Base-by-base conservation (phyloP, 2,113 vertebrate genomes). In the Pseudolaguvia tuberculata region DNA sequence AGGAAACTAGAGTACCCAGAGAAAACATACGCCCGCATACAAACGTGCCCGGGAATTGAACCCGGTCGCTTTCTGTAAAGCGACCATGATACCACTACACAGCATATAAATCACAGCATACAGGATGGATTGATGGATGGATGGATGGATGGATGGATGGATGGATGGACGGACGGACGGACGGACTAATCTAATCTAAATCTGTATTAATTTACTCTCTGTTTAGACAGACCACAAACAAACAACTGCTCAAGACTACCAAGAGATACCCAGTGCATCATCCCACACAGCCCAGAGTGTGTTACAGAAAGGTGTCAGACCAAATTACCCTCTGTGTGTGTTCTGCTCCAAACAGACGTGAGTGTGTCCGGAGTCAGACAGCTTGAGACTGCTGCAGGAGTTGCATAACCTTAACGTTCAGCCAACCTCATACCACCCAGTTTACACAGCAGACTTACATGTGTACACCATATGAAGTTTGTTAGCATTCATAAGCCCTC, bases 261-360 rank as follows among this genome's bases (percentile, higher is more conserved):
- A 14, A 10, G n/a, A 59, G 6, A 6, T 39, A 61, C 8, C 10
- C 59, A 42, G 31, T 21, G 35, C 1, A 42, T 42, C 9, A 42
- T 42, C 39, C 39, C 3, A 81, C 17, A 83, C 70, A 72, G 53
- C 67, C 47, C 68, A 42, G 45, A 83, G 73, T 70, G 76, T 55
- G 69, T 27, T 76, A 51, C n/a, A 72, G 75, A 52, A 50, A 66
- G 70, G 45, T 83, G 83, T 79, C 82, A 81, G 23, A 62, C 65
- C 45, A 13, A 27, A 58, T 85, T 82, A 79, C 76, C 56, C 73
- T 73, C 14, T 10, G 61, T 55, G 53, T 59, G 48, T 70, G 21
- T 69, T 35, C 14, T 57, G 45, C 42, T 65, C 51, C 62, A 53
- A 56, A 20, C 47, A 81, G 71, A 72, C 74, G 65, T 55, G 12